Evolutionary conservation across 2,113 vertebrate genomes (phyloP).

Genomic region (Seriola quinqueradiata): DNA sequence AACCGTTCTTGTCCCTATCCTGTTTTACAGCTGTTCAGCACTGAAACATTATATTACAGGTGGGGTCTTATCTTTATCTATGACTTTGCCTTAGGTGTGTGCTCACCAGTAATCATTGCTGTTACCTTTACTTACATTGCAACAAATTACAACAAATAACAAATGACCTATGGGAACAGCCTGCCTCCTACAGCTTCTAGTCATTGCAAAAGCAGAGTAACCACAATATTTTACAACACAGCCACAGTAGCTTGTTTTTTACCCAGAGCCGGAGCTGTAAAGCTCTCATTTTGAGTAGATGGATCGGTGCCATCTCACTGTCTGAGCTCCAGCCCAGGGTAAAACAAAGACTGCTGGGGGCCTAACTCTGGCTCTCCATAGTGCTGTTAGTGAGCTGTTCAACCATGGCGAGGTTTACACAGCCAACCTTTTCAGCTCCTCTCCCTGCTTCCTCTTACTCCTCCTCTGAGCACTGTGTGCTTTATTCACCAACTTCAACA

Average conservation of each 20-base stretch:
- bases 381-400: conserved; percentile 58
- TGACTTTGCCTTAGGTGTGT: background rate
- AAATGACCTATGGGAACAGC: background rate
- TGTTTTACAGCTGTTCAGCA: background rate
- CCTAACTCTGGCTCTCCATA: conserved; percentile 51
- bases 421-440: conserved; percentile 53
- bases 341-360: conserved; percentile 30
- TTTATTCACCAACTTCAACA: conserved; percentile 56
- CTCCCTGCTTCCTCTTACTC: conserved; percentile 61
- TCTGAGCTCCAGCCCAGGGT: conserved; percentile 11
- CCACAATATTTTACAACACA: conserved; percentile 13
- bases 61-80: conserved; percentile 3
- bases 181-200: background rate
- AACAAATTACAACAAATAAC: background rate
- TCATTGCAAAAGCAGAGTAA: conserved; percentile 8
- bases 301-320: conserved; percentile 38
- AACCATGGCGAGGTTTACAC: conserved; percentile 65
- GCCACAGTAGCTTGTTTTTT: background rate
- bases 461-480: conserved; percentile 50
- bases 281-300: background rate
- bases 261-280: background rate
- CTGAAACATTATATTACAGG: background rate
- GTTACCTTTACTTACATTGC: background rate
- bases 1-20: too few species aligned
- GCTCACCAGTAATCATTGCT: background rate